Evolutionary conservation across 2,797 vertebrate genomes (phyloP), one percentile per base, ranked within the genome.

Genomic region (Gymnothorax reevesii): DNA sequence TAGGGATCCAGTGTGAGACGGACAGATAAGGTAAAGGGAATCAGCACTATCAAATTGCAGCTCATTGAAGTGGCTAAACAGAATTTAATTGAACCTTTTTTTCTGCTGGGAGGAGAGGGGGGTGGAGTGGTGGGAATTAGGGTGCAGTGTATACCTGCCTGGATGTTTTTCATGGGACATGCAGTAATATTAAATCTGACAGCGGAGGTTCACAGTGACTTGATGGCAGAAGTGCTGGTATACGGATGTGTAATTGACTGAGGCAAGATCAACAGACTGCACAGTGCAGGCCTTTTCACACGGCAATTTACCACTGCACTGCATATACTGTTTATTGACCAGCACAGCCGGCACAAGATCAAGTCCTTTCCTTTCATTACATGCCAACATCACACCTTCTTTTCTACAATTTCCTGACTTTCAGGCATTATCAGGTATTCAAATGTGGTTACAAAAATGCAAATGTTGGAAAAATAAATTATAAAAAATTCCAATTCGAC

Each of bases 221-320:
- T 82, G 85, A 88, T 85, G 86, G 52, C 64, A 77, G 85, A 57
- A 79, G 82, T 57, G 85, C 84, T 90, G 79, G 89, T 86, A 89
- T 88, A 86, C 83, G 84, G 89, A 89, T 84, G 77, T 84, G 84
- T 88, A 89, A 88, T 57, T 82, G 66, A 82, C 60, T 57, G 33
- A 73, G 83, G 57, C 55, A 10, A 75, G 89, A 88, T 89, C 89
- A 91, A 88, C 88, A 80, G 49, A 84, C 71, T 66, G 71, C 66
- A 27, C 33, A 86, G 71, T 8, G 22, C 60, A 77, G 82, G 86
- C 57, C 52, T 10, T 54, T 20, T 49, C 55, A 83, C 55, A 52
- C 20, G 77, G 52, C 77, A 2, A 8, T n/a, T 54, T 8, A 4
- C 73, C 33, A 33, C 77, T 80, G 15, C 15, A 22, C 49, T 79